Evolutionary conservation across 2,888 invertebrate species (phyloP), one percentile per base, ranked within the genome.

Genomic region (Margaritifera margaritifera): DNA sequence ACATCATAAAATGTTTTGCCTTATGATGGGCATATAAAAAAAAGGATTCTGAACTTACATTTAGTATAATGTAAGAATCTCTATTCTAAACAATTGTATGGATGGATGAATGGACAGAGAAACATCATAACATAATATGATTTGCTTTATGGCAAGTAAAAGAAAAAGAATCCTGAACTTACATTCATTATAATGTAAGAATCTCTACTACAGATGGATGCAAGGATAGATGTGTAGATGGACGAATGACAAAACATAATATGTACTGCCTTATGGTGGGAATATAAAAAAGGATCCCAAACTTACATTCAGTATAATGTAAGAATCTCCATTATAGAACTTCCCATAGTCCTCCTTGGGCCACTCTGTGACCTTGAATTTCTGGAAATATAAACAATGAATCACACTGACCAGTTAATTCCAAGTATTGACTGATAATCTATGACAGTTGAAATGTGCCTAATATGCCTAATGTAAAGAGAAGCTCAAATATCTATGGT

Each of bases 291-390:
- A 42, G 11, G 15, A 11, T 42, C 15, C 42, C 3, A 3, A 42
- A 81, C 84, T 85, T 74, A 88, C 88, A 71, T 88, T 87, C 6
- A 88, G 74, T 25, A 88, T 73, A 57, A 88, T 88, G 74, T 88
- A 88, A 6, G 87, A 87, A 64, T 88, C 88, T 18, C 88, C 87
- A 65, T 80, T 78, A 73, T 78, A 88, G 68, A 88, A 88, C 56
- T 83, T 80, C 27, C 88, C 88, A 80, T 86, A 86, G 11, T 85
- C 83, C 54, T 85, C 84, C 62, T 80, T 77, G 1, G 85, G 86
- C 84, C 85, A 85, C 8, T 77, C 70, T 51, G 71, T 78, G 6
- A 86, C 81, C 72, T 85, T 81, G 77, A 84, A 86, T 80, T 85
- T 86, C 87, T 88, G 78, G 42, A 80, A 79, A 62, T 68, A 55